Base-by-base conservation (phyloP, 2,797 vertebrate genomes). In the Hoplostethus atlanticus region DNA sequence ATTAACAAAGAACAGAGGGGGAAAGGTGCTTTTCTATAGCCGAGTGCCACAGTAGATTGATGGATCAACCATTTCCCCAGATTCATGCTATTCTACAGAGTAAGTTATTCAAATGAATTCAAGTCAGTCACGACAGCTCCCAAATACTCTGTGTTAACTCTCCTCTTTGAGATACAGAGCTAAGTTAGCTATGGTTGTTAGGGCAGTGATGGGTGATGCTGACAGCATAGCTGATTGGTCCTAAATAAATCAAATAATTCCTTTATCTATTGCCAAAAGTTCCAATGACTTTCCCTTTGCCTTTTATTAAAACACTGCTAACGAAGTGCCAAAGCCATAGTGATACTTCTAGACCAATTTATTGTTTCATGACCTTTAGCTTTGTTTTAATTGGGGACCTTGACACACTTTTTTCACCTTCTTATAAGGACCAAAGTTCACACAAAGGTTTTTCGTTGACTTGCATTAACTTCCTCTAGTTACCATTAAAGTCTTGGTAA, bases 41-140 rank as follows among this genome's bases (percentile, higher is more conserved):
- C 28, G 21, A 11, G 44, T 84, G 86, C 83, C 88, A 83, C 64
- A 73, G 36, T 36, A 77, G 87, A 92, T 81, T 87, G 89, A 92
- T 91, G 86, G 79, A 90, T 88, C 80, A 89, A 87, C 83, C 77
- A 82, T 88, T 85, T 89, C 73, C 76, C 66, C 84, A 87, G 85
- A 81, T 84, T 73, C 76, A 75, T 55, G 75, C 86, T 61, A 80
- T 89, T 88, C 84, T 75, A 48, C 71, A 64, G 76, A 84, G 67
- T 84, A 79, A 91, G 89, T 92, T 93, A 93, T 95, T 94, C 88
- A 92, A 92, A 93, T 94, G 64, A 86, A 92, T 92, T 93, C 88
- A 80, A 70, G 59, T 64, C 52, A 59, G 78, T 66, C 77, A 74
- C 82, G 77, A 83, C 66, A 71, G 79, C 88, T 84, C 75, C 83